phyloP scores from a whole-genome alignment of 2,113 vertebrate species.

The Alethe castanea region DNA sequence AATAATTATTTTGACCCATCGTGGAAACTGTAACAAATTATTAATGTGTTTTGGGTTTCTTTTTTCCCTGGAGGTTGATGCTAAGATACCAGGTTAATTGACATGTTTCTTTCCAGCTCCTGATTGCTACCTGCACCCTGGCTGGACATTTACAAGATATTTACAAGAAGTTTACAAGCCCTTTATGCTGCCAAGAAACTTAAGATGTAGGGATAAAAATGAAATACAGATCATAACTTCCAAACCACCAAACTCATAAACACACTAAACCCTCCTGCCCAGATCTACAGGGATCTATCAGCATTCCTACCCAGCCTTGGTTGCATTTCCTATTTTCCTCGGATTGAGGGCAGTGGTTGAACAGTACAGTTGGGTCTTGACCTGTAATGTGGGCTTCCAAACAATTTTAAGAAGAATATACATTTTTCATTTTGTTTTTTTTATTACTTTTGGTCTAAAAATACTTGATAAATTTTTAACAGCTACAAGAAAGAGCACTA shows the following conservation, averaged over 20 bases:
- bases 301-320: background rate
- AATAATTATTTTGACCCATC: background rate
- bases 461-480: background rate
- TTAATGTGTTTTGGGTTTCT: background rate
- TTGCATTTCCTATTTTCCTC: background rate
- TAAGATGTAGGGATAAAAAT: background rate
- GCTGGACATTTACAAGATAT: background rate
- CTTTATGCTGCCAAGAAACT: background rate
- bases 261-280: background rate
- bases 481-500: background rate
- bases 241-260: background rate
- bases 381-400: rapidly evolving
- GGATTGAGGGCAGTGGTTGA: background rate
- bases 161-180: background rate
- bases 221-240: background rate
- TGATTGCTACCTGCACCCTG: background rate
- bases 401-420: background rate
- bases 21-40: background rate
- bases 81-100: background rate
- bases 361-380: background rate
- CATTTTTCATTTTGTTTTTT: background rate
- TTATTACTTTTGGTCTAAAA: background rate
- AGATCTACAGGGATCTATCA: background rate
- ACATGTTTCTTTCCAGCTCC: background rate
- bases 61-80: background rate